phyloP scores from a whole-genome alignment of 1,140 invertebrate species.

The Venustaconcha ellipsiformis region DNA sequence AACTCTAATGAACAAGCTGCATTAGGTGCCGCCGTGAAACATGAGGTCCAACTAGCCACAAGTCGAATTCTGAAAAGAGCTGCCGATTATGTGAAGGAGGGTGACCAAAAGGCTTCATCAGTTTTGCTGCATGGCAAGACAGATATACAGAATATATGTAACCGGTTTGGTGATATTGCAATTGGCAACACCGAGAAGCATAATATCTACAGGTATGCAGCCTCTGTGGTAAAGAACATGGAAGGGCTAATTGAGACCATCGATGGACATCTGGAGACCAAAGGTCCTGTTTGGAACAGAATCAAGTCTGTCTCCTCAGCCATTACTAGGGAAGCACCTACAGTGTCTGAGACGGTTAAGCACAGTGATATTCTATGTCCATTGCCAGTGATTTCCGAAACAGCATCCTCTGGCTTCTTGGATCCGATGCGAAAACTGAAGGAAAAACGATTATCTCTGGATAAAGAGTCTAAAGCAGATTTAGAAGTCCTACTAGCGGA shows the following conservation, averaged over 20 bases:
- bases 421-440: no score
- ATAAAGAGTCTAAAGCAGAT: no score
- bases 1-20: constrained; percentile 1
- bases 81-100: constrained; percentile 31
- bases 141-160: constrained; percentile 28
- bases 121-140: constrained; percentile 37
- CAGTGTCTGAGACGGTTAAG: constrained; percentile 31
- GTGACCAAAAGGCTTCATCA: constrained; percentile 16
- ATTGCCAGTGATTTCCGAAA: constrained; percentile 7
- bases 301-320: constrained; percentile 54
- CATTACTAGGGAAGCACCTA: constrained; percentile 46
- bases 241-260: constrained; percentile 35
- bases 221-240: constrained; percentile 40
- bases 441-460: no score
- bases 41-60: constrained; percentile 39
- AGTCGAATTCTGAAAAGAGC: constrained; percentile 29
- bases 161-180: constrained; percentile 21
- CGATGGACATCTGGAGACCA: constrained; percentile 11
- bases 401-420: no score
- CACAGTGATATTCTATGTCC: constrained; percentile 30
- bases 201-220: constrained; percentile 13
- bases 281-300: constrained; percentile 40
- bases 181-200: no score
- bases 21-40: constrained; percentile 34
- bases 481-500: no score